Conservation (phyloP, 2,113 vertebrate species). For the Scomber japonicus region DNA sequence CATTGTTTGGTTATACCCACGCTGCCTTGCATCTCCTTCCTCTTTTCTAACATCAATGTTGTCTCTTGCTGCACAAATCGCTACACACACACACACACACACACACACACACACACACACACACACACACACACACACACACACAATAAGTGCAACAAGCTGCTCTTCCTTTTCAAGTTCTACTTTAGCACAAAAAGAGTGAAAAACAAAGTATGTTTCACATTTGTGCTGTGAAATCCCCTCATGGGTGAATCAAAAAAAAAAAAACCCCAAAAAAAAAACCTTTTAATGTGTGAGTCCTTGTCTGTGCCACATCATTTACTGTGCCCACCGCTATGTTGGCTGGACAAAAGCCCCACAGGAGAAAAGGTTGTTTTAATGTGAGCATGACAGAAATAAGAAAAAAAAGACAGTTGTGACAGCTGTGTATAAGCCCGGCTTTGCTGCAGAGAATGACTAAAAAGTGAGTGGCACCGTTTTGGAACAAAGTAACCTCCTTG, state of each 20-base stretch:
- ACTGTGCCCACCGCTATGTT: not conserved
- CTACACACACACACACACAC: too few species aligned
- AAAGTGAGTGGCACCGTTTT: constrained; percentile 49
- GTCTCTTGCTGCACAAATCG: constrained; percentile 11
- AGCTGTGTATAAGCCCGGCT: constrained; percentile 23
- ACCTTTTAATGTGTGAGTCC: constrained; percentile 27
- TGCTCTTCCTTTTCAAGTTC: constrained; percentile 44
- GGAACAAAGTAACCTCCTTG: constrained; percentile 35
- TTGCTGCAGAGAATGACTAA: constrained; percentile 15
- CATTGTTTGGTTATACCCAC: not conserved
- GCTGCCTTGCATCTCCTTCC: not conserved
- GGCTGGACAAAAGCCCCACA: constrained; percentile 33
- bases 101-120: too few species aligned
- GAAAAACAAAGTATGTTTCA: constrained; percentile 57
- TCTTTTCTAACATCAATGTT: constrained; percentile 11
- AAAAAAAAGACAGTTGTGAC: constrained; percentile 39
- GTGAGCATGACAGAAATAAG: constrained; percentile 8
- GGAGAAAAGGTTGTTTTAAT: constrained; percentile 34
- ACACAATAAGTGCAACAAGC: constrained; percentile 43
- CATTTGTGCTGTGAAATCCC: constrained; percentile 40
- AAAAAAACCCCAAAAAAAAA: not conserved
- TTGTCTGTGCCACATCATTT: constrained; percentile 10
- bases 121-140: not conserved
- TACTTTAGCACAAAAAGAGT: constrained; percentile 25
- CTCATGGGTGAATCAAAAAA: constrained; percentile 35